Conservation (phyloP, 2,888 invertebrate species). For the Drosophila kokeensis region DNA sequence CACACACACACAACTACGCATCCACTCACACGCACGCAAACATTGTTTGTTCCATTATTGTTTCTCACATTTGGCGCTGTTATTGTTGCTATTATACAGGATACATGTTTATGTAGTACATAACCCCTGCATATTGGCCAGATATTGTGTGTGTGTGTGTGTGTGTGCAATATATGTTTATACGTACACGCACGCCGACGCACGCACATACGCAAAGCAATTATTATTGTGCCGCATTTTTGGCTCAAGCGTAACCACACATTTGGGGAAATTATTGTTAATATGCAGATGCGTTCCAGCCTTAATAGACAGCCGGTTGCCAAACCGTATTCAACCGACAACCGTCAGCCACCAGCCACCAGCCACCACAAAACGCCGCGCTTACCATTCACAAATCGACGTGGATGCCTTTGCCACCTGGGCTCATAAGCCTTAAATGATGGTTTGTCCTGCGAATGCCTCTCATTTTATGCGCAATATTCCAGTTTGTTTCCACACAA, state of each 20-base stretch:
- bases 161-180: slow-evolving; percentile 52
- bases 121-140: slow-evolving; percentile 45
- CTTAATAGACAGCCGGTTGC: slow-evolving; percentile 34
- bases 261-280: slow-evolving; percentile 80
- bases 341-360: slow-evolving; percentile 2
- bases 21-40: neutral
- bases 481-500: too few species aligned
- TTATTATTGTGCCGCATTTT: slow-evolving; percentile 60
- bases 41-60: slow-evolving; percentile 49
- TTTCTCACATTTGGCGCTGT: slow-evolving; percentile 61
- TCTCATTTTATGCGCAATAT: neutral
- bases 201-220: slow-evolving; percentile 35
- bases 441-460: neutral
- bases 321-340: slow-evolving; percentile 21
- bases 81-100: slow-evolving; percentile 47
- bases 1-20: neutral
- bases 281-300: slow-evolving; percentile 75
- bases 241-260: slow-evolving; percentile 77
- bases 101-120: slow-evolving; percentile 41
- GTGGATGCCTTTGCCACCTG: slow-evolving; percentile 28
- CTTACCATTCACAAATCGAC: slow-evolving; percentile 13
- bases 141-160: slow-evolving; percentile 25
- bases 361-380: slow-evolving; percentile 31
- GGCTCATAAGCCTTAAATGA: slow-evolving; percentile 23
- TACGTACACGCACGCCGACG: slow-evolving; percentile 13